Percentiles rank a stretch among this genome's conserved stretches.
phyloP scores from a whole-genome alignment of 2,888 invertebrate genomes.

The Andrena bicolor region DNA sequence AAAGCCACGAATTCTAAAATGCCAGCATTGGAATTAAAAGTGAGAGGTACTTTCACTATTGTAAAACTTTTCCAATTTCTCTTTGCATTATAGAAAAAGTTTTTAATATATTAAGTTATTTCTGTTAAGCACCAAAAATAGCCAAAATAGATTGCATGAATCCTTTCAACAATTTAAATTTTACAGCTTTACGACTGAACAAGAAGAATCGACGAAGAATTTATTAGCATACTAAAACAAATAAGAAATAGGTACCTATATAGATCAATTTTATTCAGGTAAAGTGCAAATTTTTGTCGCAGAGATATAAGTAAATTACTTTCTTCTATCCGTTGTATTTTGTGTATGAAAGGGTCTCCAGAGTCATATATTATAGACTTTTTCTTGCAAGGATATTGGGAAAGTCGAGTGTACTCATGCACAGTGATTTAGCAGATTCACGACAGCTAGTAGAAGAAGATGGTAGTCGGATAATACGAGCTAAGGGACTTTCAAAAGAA shows the following conservation, averaged over 20 bases:
- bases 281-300: not conserved
- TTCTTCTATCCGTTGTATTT: not conserved
- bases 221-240: not conserved
- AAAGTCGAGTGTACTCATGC: not conserved
- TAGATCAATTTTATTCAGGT: not conserved
- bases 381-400: conserved; percentile 1
- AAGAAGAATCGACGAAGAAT: too few relatives aligned
- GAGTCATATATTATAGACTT: conserved; percentile 10
- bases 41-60: too few relatives aligned
- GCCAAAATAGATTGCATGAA: too few relatives aligned
- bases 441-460: conserved; percentile 5
- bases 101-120: too few relatives aligned
- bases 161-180: not conserved
- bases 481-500: not conserved
- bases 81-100: too few relatives aligned
- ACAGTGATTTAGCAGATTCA: conserved; percentile 3
- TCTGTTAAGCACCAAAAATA: too few relatives aligned
- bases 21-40: too few relatives aligned
- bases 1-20: too few relatives aligned
- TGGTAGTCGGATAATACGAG: not conserved
- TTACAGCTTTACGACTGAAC: not conserved
- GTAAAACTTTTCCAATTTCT: too few relatives aligned
- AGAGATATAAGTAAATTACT: conserved; percentile 1
- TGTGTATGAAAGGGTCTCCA: not conserved
- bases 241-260: not conserved